Conservation (phyloP, 2,888 invertebrate species). For the Coecobrya sp. region DNA sequence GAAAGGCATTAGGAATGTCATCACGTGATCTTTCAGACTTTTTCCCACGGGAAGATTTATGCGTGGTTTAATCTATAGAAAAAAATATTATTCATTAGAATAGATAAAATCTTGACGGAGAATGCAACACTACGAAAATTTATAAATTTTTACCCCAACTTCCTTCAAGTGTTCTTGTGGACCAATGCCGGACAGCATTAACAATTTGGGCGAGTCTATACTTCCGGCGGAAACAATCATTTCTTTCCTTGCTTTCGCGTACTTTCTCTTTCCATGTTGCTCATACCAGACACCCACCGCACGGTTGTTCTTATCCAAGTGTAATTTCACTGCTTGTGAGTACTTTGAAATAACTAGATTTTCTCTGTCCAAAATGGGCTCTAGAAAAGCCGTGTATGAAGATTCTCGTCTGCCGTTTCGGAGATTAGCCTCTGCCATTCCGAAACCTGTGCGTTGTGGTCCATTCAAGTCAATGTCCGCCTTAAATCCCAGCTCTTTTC, state of each 20-base stretch:
- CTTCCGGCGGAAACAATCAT: constrained; percentile 74
- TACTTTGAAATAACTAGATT: constrained; percentile 83
- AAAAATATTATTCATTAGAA: too few species aligned
- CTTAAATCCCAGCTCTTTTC: constrained; percentile 1
- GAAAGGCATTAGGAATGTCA: constrained; percentile 55
- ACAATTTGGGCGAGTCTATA: constrained; percentile 81
- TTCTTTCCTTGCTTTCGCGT: constrained; percentile 77
- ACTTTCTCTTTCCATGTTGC: constrained; percentile 74
- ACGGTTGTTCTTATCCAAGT: constrained; percentile 60
- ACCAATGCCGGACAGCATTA: constrained; percentile 83
- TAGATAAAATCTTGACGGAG: too few species aligned
- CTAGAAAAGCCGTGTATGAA: constrained; percentile 81
- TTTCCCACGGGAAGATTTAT: constrained; percentile 84
- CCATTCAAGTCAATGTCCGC: background rate
- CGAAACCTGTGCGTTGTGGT: constrained; percentile 67
- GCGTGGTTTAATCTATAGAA: constrained; percentile 72
- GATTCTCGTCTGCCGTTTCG: constrained; percentile 80
- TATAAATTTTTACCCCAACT: background rate
- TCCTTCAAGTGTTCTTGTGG: constrained; percentile 63
- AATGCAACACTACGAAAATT: too few species aligned
- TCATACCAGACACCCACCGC: constrained; percentile 81
- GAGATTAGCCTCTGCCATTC: constrained; percentile 69
- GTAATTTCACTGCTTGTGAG: constrained; percentile 56
- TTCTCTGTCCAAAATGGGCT: constrained; percentile 67
- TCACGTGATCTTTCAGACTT: constrained; percentile 83